Base-by-base conservation (phyloP, 1,140 invertebrate species). In the Cyclargus thomasi region DNA sequence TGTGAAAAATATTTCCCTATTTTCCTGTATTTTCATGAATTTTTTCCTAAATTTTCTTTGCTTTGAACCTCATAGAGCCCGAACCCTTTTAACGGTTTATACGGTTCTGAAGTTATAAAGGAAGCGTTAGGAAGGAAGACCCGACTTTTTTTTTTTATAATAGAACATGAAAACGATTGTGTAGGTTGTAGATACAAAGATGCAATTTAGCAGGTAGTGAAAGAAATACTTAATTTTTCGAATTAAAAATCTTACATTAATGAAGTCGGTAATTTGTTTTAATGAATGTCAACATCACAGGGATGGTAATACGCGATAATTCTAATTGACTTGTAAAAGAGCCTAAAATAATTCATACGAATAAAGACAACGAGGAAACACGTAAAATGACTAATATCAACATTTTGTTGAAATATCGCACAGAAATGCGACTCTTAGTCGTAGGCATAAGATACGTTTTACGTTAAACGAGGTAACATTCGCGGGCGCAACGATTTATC, bases 401-500 rank as follows among this genome's bases (percentile, higher is more conserved):
- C 70, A 69, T 68, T 66, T 67, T 64, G 63, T 63, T 69, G 8
- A 17, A 53, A 63, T 53, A 59, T 35, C 14, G 10, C 22, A 53
- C 20, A 55, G 64, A 18, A 73, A 67, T 71, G 55, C 65, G 62
- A 68, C 55, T 36, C 23, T 65, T 74, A 72, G 55, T 14, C 0
- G 20, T n/a, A n/a, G 4, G 57, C 23, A 36, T 74, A 66, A 67
- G 53, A 1, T 47, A 39, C 70, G 53, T 23, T 57, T 74, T 67
- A 65, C 63, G 29, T 29, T 29, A n/a, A 64, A 70, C 53, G 36
- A 67, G 36, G 62, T 62, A 57, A 65, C 72, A 76, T 76, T 74
- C 70, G 72, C 72, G 70, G 76, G 70, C 71, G 67, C 77, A 64
- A 76, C 78, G 79, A 86, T 88, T 86, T 88, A 86, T 88, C 86